These are phyloP conservation scores for Telmatochromis bifrenatus DNA, from an alignment of 2,113 vertebrate species.

Conservation along the genomic window DNA sequence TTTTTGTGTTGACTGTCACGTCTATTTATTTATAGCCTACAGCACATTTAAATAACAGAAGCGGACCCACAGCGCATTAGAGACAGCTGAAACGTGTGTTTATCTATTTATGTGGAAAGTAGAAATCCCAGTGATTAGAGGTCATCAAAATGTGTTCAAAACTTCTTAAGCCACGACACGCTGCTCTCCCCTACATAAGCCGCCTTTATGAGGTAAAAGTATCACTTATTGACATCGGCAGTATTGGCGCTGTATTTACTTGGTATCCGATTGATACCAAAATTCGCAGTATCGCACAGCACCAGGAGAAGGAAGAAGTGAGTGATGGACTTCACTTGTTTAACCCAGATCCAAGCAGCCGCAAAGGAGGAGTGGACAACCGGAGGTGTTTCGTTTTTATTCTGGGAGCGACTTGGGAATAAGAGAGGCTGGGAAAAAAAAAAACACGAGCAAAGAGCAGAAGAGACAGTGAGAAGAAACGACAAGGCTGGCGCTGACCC, in stretches of 20 bases:
- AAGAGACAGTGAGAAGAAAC: conserved; percentile 27
- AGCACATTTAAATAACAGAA: neutral
- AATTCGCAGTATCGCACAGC: neutral
- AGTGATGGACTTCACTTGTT: conserved; percentile 18
- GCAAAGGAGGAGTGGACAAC: conserved; percentile 37
- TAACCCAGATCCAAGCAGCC: conserved; percentile 56
- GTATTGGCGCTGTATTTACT: neutral
- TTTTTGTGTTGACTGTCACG: neutral
- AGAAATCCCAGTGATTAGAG: neutral
- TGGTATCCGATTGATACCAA: neutral
- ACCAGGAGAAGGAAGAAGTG: neutral
- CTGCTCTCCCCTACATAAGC: neutral
- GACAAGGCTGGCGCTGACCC: conserved; percentile 56
- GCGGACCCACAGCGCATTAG: accelerated
- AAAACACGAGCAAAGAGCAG: conserved; percentile 32
- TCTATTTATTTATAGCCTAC: neutral
- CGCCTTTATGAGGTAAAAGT: neutral
- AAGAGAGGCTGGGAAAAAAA: conserved; percentile 6
- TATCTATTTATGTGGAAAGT: neutral
- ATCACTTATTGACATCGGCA: neutral
- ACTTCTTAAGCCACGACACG: neutral
- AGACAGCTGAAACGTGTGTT: neutral
- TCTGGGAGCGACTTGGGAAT: conserved; percentile 57
- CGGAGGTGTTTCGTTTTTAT: conserved; percentile 57
- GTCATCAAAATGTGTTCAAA: neutral